Conservation (phyloP, 1,140 invertebrate species). For the Paralvinella palmiformis region DNA sequence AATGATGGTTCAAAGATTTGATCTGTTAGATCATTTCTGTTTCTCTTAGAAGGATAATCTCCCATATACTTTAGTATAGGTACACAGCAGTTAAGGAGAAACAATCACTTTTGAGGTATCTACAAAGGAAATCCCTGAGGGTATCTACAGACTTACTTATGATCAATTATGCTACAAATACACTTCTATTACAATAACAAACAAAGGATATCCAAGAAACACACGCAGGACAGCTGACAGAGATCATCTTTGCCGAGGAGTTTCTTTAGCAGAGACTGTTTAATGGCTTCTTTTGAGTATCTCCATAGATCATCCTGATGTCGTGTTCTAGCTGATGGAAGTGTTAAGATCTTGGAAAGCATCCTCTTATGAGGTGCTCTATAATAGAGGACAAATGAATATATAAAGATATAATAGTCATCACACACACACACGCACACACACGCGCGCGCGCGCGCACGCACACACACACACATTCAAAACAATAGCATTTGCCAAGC, state of each 20-base stretch:
- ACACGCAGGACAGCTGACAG: slow-evolving; percentile 87
- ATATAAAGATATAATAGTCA: too few species aligned
- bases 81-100: slow-evolving; percentile 18
- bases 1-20: slow-evolving; percentile 95
- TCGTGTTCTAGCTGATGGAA: slow-evolving; percentile 68
- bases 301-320: slow-evolving; percentile 78
- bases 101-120: too few species aligned
- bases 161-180: neutral
- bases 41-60: slow-evolving; percentile 86
- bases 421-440: too few species aligned
- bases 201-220: slow-evolving; percentile 76
- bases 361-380: slow-evolving; percentile 88
- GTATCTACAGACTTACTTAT: neutral
- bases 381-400: too few species aligned
- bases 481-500: too few species aligned
- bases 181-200: neutral
- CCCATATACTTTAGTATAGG: slow-evolving; percentile 93
- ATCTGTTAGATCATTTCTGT: slow-evolving; percentile 95
- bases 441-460: too few species aligned
- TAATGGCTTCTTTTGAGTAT: slow-evolving; percentile 90
- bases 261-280: slow-evolving; percentile 90
- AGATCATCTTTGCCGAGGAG: slow-evolving; percentile 89
- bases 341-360: slow-evolving; percentile 82
- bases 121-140: too few species aligned
- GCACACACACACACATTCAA: too few species aligned